Evolutionary conservation across 2,113 vertebrate genomes (phyloP), one percentile per base, ranked within the genome.

Genomic region (Falcunculus frontatus): DNA sequence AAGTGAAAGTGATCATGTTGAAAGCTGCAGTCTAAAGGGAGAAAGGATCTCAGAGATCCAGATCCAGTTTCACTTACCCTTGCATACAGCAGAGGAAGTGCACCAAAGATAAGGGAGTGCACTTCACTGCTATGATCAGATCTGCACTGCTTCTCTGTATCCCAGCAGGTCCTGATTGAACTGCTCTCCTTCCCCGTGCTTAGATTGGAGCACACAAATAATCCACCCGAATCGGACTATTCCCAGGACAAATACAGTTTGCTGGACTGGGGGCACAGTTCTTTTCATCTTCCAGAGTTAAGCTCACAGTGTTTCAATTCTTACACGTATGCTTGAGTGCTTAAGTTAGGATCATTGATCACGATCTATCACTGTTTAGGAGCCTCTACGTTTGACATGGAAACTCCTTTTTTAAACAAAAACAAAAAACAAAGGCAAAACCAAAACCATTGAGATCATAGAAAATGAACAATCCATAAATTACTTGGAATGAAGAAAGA

Each of bases 331-430:
- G 14, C 42, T 63, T 81, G 26, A 67, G 56, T 70, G 42, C 39
- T 50, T 87, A 35, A 85, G 39, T 25, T 46, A 67, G 23, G 52
- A 39, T 47, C 47, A 50, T 35, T 0, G 0, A 30, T 78, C 19
- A 2, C 32, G 44, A 32, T 52, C 55, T 42, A 3, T 63, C 13
- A 47, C 44, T 87, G 39, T 50, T 84, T 55, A 89, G 41, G 33
- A 91, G 26, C 7, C 11, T 63, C 33, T 53, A 2, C 1, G 30
- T 67, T 74, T 62, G 41, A 47, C 16, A 77, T 0, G 0, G 29
- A 87, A 87, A 70, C 4, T 2, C 5, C 16, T 16, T 82, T 32
- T 37, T 15, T 14, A 42, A 83, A 41, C 29, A 55, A 41, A 30
- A 65, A 4, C 12, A 41, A 49, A 79, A 68, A 44, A 33, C 16